A percentile compares a stretch with the other conserved stretches of the same genome.
phyloP scores from a whole-genome alignment of 2,797 vertebrate species.

The Chloroceryle amazona region DNA sequence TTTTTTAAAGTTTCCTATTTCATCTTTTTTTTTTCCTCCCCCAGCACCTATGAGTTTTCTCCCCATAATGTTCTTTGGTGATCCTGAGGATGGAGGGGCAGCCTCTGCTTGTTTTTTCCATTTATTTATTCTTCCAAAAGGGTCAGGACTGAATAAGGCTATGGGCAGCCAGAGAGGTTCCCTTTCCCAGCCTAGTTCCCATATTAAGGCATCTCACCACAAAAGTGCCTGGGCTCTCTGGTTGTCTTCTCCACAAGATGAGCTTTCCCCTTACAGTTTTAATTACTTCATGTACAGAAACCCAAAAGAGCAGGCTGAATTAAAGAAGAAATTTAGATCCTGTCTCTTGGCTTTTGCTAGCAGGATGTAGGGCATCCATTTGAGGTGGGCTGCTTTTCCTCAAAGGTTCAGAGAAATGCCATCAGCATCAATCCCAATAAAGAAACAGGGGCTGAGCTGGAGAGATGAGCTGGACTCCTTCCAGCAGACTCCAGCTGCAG shows the following conservation, averaged over 20 bases:
- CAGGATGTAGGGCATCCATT: neutral
- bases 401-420: neutral
- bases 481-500: neutral
- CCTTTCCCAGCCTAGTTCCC: neutral
- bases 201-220: neutral
- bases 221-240: neutral
- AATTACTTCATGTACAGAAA: neutral
- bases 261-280: neutral
- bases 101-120: neutral
- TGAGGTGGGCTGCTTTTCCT: neutral
- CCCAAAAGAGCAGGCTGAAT: neutral
- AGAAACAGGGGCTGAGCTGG: neutral
- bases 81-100: rapidly evolving
- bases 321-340: neutral
- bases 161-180: neutral
- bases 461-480: neutral
- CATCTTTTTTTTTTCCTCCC: neutral
- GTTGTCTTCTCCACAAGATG: neutral
- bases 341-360: neutral
- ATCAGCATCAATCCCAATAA: neutral
- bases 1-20: neutral
- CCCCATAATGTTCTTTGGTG: neutral
- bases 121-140: neutral
- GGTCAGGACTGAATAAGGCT: neutral
- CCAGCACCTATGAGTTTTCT: neutral